Evolutionary conservation across 2,888 invertebrate genomes (phyloP).

Genomic region (Leptinotarsa tumamoca): DNA sequence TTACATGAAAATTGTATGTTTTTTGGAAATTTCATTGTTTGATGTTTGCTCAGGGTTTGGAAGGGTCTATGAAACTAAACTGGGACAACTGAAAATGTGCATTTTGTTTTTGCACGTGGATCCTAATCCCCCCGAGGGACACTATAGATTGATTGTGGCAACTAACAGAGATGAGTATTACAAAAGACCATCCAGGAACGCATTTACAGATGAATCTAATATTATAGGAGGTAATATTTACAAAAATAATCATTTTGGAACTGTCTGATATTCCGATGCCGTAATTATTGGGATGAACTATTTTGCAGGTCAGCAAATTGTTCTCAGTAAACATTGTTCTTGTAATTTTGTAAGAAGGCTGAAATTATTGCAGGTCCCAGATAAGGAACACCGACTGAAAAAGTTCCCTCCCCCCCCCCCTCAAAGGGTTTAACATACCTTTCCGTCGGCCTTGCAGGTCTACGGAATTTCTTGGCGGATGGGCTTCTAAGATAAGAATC

Average conservation of each 20-base stretch:
- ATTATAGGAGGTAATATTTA: constrained; percentile 77
- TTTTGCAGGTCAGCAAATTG: no score
- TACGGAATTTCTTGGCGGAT: no score
- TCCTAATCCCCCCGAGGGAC: constrained; percentile 69
- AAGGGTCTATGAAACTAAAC: not conserved
- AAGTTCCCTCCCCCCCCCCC: no score
- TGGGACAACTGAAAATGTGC: constrained; percentile 73
- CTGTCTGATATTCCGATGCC: not conserved
- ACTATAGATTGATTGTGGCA: constrained; percentile 79
- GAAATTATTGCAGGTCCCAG: no score
- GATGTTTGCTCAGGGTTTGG: not conserved
- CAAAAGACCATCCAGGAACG: constrained; percentile 72
- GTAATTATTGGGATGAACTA: not conserved
- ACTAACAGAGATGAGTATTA: constrained; percentile 87
- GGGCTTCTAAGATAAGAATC: no score
- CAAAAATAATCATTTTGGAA: not conserved
- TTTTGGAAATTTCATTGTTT: not conserved
- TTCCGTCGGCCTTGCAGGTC: no score
- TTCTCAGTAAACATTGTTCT: no score
- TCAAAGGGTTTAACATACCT: no score
- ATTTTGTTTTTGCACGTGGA: constrained; percentile 82
- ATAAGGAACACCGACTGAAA: no score
- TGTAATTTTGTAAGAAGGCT: no score
- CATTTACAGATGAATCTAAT: constrained; percentile 59
- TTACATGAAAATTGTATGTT: no score